Evolutionary conservation across 2,888 invertebrate species (phyloP).

Genomic region (Polydrusus cervinus): DNA sequence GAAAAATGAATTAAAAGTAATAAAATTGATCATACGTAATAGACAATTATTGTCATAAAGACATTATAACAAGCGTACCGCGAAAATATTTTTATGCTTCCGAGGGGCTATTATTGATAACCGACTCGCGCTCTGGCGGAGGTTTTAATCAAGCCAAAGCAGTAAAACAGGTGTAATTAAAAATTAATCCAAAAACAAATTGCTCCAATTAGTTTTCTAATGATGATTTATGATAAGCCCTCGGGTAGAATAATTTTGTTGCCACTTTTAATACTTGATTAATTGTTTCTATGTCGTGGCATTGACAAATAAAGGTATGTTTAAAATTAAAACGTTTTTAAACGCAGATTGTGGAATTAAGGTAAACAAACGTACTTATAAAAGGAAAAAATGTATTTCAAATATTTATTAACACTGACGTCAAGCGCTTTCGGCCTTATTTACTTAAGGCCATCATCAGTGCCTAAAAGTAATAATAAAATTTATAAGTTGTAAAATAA

Average conservation of each 20-base stretch:
- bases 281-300: slow-evolving; percentile 31
- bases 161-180: slow-evolving; percentile 56
- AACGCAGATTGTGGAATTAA: background rate
- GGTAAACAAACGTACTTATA: no score
- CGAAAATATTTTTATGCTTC: slow-evolving; percentile 29
- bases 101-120: slow-evolving; percentile 33
- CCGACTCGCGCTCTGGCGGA: slow-evolving; percentile 28
- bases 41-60: background rate
- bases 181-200: slow-evolving; percentile 58
- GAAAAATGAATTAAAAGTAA: no score
- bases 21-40: no score
- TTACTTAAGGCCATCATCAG: no score
- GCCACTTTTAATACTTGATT: slow-evolving; percentile 45
- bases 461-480: no score
- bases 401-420: no score
- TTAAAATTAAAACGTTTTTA: background rate
- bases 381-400: no score
- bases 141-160: slow-evolving; percentile 55
- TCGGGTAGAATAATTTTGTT: slow-evolving; percentile 46
- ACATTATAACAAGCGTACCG: slow-evolving; percentile 1
- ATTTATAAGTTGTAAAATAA: no score
- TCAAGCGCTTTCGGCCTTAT: no score
- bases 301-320: slow-evolving; percentile 11
- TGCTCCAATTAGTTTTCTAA: slow-evolving; percentile 57
- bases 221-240: slow-evolving; percentile 56